Base-by-base conservation (phyloP, 2,888 invertebrate species). In the Thereva unica region DNA sequence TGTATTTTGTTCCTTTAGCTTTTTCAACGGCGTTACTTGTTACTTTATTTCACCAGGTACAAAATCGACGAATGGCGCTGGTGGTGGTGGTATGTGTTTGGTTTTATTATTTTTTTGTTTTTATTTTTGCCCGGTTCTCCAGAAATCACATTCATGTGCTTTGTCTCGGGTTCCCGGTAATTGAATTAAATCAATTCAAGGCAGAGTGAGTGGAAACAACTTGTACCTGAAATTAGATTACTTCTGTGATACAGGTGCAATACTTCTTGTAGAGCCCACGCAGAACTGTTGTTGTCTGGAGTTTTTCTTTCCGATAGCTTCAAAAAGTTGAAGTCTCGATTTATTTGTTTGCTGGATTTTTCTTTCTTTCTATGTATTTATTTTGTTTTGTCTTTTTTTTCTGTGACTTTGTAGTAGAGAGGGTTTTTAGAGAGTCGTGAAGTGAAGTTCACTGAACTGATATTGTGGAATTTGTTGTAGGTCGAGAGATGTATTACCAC, bases 131-230 rank as follows among this genome's bases (percentile, higher is more conserved):
- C 35, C 8, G 45, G 35, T 47, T 41, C 49, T 37, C 37, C 10
- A 23, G 45, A 64, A 54, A 64, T 64, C 64, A 64, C 54, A 64
- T 64, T 55, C 64, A 64, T 55, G 55, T 38, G 64, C 64, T 64
- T 64, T 64, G 64, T 64, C 70, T 71, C 66, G 66, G 23, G 63
- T 67, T 64, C 67, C 65, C 68, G 68, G 72, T 72, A 72, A 73
- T 73, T 73, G 72, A 73, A 73, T 73, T 73, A 73, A 73, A 73
- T 73, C 72, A 73, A 73, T 73, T 72, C 72, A 73, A 70, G 72
- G 70, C 70, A 65, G 66, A 71, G 72, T 68, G 71, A 73, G 70
- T 73, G 72, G 72, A 71, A 73, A 72, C 72, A 73, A 71, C 72
- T 72, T 73, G 72, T 73, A 71, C 70, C 71, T 72, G 71, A 73